Percentiles rank a stretch among this genome's conserved stretches.
Conservation (phyloP, 2,888 invertebrate genomes). For the Boloria selene region DNA sequence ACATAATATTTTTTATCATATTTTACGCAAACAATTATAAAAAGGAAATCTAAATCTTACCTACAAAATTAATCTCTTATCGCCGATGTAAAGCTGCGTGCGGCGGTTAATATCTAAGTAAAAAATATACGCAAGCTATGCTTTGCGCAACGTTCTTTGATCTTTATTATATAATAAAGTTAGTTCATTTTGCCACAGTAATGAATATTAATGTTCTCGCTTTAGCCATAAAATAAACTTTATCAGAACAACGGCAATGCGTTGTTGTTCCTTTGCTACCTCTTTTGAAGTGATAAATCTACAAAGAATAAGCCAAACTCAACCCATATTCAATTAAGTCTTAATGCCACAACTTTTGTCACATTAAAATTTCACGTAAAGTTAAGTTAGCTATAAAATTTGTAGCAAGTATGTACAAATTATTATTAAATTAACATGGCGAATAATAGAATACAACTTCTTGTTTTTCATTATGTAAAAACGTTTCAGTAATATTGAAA, state of each 20-base stretch:
- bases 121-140: constrained; percentile 46
- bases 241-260: constrained; percentile 66
- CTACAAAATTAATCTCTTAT: constrained; percentile 8
- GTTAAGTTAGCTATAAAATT: constrained; percentile 56
- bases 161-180: constrained; percentile 79
- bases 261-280: constrained; percentile 59
- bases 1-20: neutral
- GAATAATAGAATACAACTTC: no score
- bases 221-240: constrained; percentile 81
- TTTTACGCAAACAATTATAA: constrained; percentile 11
- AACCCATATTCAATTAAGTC: constrained; percentile 72
- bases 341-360: constrained; percentile 22
- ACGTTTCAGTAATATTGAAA: no score
- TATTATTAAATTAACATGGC: neutral
- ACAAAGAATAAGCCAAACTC: constrained; percentile 74
- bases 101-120: constrained; percentile 43
- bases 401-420: neutral
- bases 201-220: constrained; percentile 80
- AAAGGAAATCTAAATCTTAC: constrained; percentile 3
- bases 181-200: constrained; percentile 76
- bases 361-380: constrained; percentile 51
- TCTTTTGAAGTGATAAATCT: constrained; percentile 70
- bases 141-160: constrained; percentile 60
- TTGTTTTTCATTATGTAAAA: no score
- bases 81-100: constrained; percentile 5